A percentile compares a stretch with the other conserved stretches of the same genome.
These are phyloP conservation scores for Eretmocerus hayati DNA, from an alignment of 2,888 invertebrate species.

Conservation along the genomic window DNA sequence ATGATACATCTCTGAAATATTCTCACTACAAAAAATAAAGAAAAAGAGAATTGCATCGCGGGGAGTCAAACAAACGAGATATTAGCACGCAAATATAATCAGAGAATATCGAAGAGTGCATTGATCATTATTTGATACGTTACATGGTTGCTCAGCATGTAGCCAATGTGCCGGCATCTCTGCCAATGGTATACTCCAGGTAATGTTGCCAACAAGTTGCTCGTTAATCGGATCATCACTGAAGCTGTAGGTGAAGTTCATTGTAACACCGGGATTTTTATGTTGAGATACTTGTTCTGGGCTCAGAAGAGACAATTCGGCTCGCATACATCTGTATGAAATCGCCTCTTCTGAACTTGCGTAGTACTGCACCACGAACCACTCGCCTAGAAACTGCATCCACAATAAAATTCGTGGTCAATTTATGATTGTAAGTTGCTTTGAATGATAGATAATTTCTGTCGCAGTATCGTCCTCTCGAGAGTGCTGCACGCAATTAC, in stretches of 20 bases:
- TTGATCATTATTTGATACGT: no score
- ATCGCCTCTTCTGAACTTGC: slow-evolving; percentile 82
- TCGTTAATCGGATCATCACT: slow-evolving; percentile 78
- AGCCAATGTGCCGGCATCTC: slow-evolving; percentile 76
- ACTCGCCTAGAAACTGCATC: slow-evolving; percentile 71
- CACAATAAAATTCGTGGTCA: no score
- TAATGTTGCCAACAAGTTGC: slow-evolving; percentile 74
- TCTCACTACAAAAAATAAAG: no score
- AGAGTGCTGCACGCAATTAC: no score
- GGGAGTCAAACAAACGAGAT: no score
- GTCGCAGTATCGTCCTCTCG: no score
- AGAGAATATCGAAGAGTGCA: no score
- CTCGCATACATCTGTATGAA: slow-evolving; percentile 79
- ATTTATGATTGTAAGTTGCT: no score
- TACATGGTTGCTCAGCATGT: slow-evolving; percentile 79
- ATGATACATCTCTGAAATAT: no score
- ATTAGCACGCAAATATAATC: no score
- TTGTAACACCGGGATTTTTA: slow-evolving; percentile 66
- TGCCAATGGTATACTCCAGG: slow-evolving; percentile 73
- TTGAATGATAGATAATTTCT: no score
- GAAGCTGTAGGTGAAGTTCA: slow-evolving; percentile 85
- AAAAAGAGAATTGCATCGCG: no score
- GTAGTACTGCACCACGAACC: slow-evolving; percentile 84
- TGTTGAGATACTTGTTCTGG: slow-evolving; percentile 47
- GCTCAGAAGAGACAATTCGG: slow-evolving; percentile 62